Base-by-base conservation (phyloP, 2,888 invertebrate genomes). In the Heliconius charithonia region DNA sequence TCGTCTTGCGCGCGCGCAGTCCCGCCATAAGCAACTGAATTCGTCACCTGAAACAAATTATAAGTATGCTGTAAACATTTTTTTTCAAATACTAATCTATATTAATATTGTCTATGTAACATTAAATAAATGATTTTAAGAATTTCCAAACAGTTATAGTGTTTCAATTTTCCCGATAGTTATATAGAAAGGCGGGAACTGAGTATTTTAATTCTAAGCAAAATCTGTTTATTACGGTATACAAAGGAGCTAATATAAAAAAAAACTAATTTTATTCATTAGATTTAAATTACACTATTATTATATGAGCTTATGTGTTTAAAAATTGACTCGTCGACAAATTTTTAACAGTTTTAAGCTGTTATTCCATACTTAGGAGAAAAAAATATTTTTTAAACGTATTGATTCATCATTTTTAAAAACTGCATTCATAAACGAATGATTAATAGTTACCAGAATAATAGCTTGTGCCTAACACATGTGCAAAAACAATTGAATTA, bases 21-120 rank as follows among this genome's bases (percentile, higher is more conserved):
- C 97, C 78, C 96, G 95, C 99, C 99, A 99, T 70, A 97, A 96
- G 87, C 99, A 99, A 56, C 98, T 97, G 91, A 99, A 99, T 85
- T 98, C 98, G 85, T 99, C 97, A 22, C 97, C 97, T 96, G 83
- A 67, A 80, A 78, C 22, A 77, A 62, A 72, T 37, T 45, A 29
- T 27, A 66, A 19, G 19, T 16, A 66, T 66, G n/a, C n/a, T 10
- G 3, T n/a, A 59, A n/a, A 3, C 13, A 45, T 0, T 4, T 59
- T n/a, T 51, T 19, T 45, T 45, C 0, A 32, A 9, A 45, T 45
- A 45, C 4, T 16, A 45, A 19, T 45, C 19, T 4, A 45, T 16
- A 45, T 45, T 16, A 16, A 45, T 16, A 45, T 45, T 45, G 45
- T 16, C 16, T 45, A 45, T 16, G 45, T 45, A 45, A 45, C 16